These are phyloP conservation scores for Chrysolina haemoptera DNA, from an alignment of 2,888 invertebrate species.

Conservation along the genomic window DNA sequence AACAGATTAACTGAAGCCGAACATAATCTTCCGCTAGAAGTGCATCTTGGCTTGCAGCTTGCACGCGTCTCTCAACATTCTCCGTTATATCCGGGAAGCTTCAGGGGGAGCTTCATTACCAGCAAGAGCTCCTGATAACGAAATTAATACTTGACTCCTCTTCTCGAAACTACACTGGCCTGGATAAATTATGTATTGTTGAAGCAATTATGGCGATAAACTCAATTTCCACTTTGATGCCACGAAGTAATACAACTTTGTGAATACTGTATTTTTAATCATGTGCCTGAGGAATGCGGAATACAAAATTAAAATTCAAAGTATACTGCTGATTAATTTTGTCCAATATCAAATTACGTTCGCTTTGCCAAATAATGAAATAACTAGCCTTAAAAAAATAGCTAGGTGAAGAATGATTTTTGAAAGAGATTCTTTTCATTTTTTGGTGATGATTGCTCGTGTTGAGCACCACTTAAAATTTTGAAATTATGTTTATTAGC, in stretches of 20 bases:
- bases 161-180: slow-evolving; percentile 52
- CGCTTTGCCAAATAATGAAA: not conserved
- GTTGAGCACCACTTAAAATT: too few species aligned
- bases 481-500: too few species aligned
- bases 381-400: not conserved
- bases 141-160: slow-evolving; percentile 51
- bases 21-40: not conserved
- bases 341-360: not conserved
- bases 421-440: too few species aligned
- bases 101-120: slow-evolving; percentile 25
- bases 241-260: slow-evolving; percentile 29
- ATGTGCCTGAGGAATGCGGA: slow-evolving; percentile 9
- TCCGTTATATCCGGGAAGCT: slow-evolving; percentile 5
- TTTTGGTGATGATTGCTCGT: too few species aligned
- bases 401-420: too few species aligned
- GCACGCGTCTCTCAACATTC: not conserved
- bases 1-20: not conserved
- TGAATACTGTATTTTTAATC: slow-evolving; percentile 36
- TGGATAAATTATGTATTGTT: slow-evolving; percentile 52
- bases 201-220: slow-evolving; percentile 48
- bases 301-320: slow-evolving; percentile 18
- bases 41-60: not conserved
- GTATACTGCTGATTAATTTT: slow-evolving; percentile 17
- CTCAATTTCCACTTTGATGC: slow-evolving; percentile 38
- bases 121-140: slow-evolving; percentile 39